phyloP scores from a whole-genome alignment of 2,113 vertebrate genomes.

The Eleginops maclovinus region DNA sequence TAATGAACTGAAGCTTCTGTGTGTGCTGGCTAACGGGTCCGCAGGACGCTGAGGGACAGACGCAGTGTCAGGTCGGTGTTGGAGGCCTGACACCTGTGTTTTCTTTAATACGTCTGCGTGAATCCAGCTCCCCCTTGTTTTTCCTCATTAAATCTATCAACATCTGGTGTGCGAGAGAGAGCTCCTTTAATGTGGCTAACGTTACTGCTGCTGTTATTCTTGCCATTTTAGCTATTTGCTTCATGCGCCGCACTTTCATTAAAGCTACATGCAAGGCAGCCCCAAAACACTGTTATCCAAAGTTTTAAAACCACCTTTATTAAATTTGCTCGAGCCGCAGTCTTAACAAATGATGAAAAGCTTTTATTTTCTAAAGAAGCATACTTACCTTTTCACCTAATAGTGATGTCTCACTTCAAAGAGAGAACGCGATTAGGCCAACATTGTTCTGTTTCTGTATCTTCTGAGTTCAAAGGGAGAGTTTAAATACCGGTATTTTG shows the following conservation, averaged over 20 bases:
- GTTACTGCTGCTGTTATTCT: conserved; percentile 76
- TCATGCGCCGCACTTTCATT: conserved; percentile 72
- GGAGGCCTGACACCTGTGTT: conserved; percentile 76
- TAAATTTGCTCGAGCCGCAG: conserved; percentile 75
- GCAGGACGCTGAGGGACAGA: conserved; percentile 11
- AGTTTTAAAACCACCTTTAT: conserved; percentile 74
- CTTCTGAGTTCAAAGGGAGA: conserved; percentile 86
- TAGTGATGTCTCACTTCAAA: conserved; percentile 87
- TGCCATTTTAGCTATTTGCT: conserved; percentile 78
- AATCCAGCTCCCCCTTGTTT: conserved; percentile 77
- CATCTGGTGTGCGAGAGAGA: conserved; percentile 76
- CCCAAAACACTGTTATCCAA: conserved; percentile 59
- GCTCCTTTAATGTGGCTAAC: conserved; percentile 82
- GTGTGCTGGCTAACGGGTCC: background rate
- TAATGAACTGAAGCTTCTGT: conserved; percentile 21
- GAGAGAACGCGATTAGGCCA: conserved; percentile 82
- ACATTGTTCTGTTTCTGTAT: conserved; percentile 86
- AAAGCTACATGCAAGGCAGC: conserved; percentile 62
- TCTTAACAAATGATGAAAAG: conserved; percentile 81
- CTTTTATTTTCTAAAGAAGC: conserved; percentile 83
- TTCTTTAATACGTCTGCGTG: conserved; percentile 71
- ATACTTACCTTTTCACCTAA: conserved; percentile 85
- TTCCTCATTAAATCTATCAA: conserved; percentile 80
- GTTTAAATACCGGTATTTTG: conserved; percentile 84
- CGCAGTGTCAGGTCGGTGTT: conserved; percentile 19